phyloP scores from a whole-genome alignment of 2,888 invertebrate genomes.

The Trichacis sp. region DNA sequence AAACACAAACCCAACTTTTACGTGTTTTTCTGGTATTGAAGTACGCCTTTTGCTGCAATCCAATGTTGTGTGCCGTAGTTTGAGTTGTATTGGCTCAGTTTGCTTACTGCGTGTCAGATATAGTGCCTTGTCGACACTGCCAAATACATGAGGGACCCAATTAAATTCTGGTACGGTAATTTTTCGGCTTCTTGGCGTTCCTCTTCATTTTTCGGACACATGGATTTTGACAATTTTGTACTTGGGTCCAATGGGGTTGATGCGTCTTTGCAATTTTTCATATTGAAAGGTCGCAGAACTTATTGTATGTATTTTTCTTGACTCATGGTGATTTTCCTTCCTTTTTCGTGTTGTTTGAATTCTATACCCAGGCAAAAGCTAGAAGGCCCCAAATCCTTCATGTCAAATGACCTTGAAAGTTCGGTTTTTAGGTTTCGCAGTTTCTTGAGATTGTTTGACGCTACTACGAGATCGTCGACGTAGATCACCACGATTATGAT shows the following conservation, averaged over 20 bases:
- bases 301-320: conserved; percentile 47
- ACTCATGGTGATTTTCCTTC: conserved; percentile 15
- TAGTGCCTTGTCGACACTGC: conserved; percentile 36
- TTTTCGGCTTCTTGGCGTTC: conserved; percentile 20
- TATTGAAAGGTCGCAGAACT: conserved; percentile 46
- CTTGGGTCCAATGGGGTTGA: conserved; percentile 41
- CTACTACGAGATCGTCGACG: conserved; percentile 50
- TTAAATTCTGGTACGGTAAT: conserved; percentile 21
- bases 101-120: conserved; percentile 32
- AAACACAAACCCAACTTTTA: conserved; percentile 2
- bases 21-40: conserved; percentile 17
- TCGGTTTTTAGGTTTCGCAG: conserved; percentile 27
- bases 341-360: conserved; percentile 21
- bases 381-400: conserved; percentile 43
- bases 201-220: conserved; percentile 12
- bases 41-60: conserved; percentile 27
- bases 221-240: conserved; percentile 15
- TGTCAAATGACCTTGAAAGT: conserved; percentile 37
- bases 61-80: conserved; percentile 14
- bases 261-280: conserved; percentile 49
- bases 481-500: conserved; percentile 40
- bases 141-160: conserved; percentile 36
- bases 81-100: conserved; percentile 35
- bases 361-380: conserved; percentile 48
- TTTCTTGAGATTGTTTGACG: conserved; percentile 32